Evolutionary conservation across 2,797 vertebrate genomes (phyloP).

Genomic region (Acipenser transmontanus): DNA sequence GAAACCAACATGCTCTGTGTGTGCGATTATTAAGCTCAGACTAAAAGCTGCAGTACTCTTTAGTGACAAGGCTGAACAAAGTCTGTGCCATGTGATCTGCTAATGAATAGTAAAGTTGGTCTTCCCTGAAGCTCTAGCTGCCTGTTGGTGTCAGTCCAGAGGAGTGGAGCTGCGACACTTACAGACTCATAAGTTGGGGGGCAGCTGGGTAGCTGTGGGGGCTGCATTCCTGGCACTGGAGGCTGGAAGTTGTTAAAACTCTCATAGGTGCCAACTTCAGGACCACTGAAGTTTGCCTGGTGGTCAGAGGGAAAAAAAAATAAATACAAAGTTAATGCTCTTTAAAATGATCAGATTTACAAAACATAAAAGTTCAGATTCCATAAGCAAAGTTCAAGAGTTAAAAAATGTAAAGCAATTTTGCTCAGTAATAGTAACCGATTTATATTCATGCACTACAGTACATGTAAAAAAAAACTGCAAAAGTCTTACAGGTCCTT

Average conservation of each 20-base stretch:
- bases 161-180: constrained; percentile 63
- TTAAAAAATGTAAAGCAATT: neutral
- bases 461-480: neutral
- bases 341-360: neutral
- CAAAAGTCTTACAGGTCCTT: constrained; percentile 73
- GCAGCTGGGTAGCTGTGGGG: constrained; percentile 72
- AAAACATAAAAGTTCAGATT: neutral
- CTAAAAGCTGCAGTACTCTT: too few species aligned
- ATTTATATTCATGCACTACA: too few species aligned
- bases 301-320: constrained; percentile 12
- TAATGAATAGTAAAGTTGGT: constrained; percentile 34
- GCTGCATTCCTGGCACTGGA: constrained; percentile 76
- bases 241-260: constrained; percentile 72
- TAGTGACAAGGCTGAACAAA: too few species aligned
- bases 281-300: constrained; percentile 70
- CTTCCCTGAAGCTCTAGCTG: constrained; percentile 58
- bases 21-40: too few species aligned
- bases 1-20: too few species aligned
- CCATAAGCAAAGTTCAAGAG: neutral
- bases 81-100: too few species aligned
- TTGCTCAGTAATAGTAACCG: neutral
- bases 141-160: constrained; percentile 35
- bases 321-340: neutral
- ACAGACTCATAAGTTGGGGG: constrained; percentile 88
- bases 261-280: constrained; percentile 75